Conservation (phyloP, 2,888 invertebrate genomes). For the Panzeria rudis region DNA sequence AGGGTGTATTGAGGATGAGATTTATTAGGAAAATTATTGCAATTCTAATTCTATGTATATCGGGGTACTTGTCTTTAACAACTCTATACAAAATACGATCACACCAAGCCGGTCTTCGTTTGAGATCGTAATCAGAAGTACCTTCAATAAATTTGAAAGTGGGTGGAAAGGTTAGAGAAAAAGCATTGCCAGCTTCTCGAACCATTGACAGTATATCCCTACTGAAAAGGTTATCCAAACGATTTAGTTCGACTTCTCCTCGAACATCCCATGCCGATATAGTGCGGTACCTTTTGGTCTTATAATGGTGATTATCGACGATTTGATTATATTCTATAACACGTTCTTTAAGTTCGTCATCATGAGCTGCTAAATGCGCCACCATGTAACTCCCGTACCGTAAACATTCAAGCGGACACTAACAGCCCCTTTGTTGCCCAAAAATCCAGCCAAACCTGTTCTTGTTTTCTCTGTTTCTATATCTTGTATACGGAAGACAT, state of each 20-base stretch:
- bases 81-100: conserved; percentile 95
- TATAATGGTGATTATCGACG: conserved; percentile 91
- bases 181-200: conserved; percentile 91
- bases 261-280: conserved; percentile 91
- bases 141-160: conserved; percentile 93
- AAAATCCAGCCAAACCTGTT: conserved; percentile 95
- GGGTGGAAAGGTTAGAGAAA: conserved; percentile 92
- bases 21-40: conserved; percentile 89
- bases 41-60: conserved; percentile 90
- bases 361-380: conserved; percentile 95
- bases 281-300: conserved; percentile 89
- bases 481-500: conserved; percentile 91
- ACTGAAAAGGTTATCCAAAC: conserved; percentile 87
- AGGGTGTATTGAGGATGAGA: conserved; percentile 90
- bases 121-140: conserved; percentile 90
- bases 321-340: conserved; percentile 95
- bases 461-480: conserved; percentile 94
- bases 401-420: conserved; percentile 94
- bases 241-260: conserved; percentile 86
- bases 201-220: conserved; percentile 91
- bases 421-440: conserved; percentile 93
- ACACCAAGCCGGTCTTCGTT: conserved; percentile 97
- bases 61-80: conserved; percentile 92
- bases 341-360: conserved; percentile 91
- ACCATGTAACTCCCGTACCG: conserved; percentile 94